Evolutionary conservation across 2,888 invertebrate genomes (phyloP).

Genomic region (Caradrina kadenii): DNA sequence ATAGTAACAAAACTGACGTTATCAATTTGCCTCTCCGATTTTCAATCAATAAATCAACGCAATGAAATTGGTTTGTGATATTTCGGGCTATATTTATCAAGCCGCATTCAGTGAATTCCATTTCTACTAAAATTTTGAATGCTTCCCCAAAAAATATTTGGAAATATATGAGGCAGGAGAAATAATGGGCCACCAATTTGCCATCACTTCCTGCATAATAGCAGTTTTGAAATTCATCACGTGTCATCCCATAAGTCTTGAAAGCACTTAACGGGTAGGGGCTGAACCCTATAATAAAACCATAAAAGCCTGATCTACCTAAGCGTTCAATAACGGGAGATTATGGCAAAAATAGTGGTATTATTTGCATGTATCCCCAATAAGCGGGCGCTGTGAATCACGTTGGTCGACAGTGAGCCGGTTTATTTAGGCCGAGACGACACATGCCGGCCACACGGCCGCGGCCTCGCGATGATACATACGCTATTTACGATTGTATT

Average conservation of each 20-base stretch:
- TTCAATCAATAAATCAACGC: constrained; percentile 56
- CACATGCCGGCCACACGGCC: constrained; percentile 65
- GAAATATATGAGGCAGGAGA: constrained; percentile 13
- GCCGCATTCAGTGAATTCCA: constrained; percentile 22
- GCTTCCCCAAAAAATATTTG: constrained; percentile 6
- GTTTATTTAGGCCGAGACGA: constrained; percentile 77
- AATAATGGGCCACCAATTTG: constrained; percentile 35
- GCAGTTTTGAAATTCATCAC: constrained; percentile 56
- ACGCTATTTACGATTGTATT: constrained; percentile 65
- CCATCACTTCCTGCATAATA: constrained; percentile 38
- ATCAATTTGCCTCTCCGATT: constrained; percentile 53
- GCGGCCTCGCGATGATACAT: constrained; percentile 62
- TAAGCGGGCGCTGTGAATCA: constrained; percentile 56
- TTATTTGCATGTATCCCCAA: constrained; percentile 60
- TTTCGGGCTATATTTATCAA: constrained; percentile 33
- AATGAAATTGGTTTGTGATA: constrained; percentile 46
- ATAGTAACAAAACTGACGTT: constrained; percentile 54
- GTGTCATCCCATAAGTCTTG: constrained; percentile 50
- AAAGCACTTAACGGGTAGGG: constrained; percentile 53
- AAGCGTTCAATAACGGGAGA: constrained; percentile 56
- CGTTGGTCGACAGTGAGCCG: constrained; percentile 73
- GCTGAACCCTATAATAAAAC: constrained; percentile 53
- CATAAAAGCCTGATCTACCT: constrained; percentile 54
- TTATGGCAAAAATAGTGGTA: constrained; percentile 61
- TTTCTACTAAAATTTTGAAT: constrained; percentile 4